Evolutionary conservation across 1,140 invertebrate species (phyloP), one percentile per base, ranked within the genome.

Genomic region (Zeugodacus cucurbitae): DNA sequence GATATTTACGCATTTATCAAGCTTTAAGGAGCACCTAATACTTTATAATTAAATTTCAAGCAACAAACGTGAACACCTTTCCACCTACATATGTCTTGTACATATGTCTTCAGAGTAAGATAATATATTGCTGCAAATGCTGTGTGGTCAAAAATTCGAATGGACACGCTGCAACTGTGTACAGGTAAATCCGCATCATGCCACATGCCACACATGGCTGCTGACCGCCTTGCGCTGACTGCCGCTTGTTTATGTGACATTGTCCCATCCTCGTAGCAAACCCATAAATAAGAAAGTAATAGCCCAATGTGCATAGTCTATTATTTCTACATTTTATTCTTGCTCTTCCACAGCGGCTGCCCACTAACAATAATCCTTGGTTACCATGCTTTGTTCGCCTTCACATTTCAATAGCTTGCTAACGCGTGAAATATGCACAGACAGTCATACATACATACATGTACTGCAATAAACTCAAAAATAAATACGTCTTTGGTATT

Each of bases 271-370:
- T 7, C 3, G 26, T 32, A 10, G 82, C 3, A 86, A 44, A 86
- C 82, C 48, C 82, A 86, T 86, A 86, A 86, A 86, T 86, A 86
- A 86, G 82, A 86, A 57, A 86, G 82, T 86, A 86, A 86, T 86
- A 86, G 82, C 41, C 48, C 32, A 37, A n/a, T 74, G 32, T 20
- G 34, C 48, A 54, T 54, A n/a, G 37, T 74, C 22, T 41, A 41
- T 74, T 74, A 17, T 74, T 74, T 22, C 22, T n/a, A 8, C 20
- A 3, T 74, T 34, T 26, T 41, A 44, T 74, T 20, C 70, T 22
- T 14, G 62, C 10, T 74, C 37, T 17, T 22, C 41, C 41, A 22
- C 34, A 41, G 1, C 64, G 64, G 64, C 32, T 70, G 29, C 26
- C 64, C 64, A 70, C 32, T 17, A 32, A 29, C 32, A 70, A 70